phyloP scores from a whole-genome alignment of 1,140 invertebrate species.

The Hyles euphorbiae region DNA sequence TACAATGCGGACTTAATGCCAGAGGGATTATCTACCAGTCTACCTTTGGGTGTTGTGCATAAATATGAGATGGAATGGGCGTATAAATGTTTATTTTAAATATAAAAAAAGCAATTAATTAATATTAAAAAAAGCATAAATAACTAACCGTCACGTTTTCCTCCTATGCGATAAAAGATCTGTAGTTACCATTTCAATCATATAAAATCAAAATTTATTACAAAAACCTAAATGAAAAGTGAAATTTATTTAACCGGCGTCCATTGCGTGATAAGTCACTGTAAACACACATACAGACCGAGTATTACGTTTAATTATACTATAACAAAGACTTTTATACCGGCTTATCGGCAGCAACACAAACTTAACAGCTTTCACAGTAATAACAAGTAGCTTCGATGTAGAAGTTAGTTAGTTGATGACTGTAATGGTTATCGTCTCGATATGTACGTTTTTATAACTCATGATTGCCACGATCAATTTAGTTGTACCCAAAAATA shows the following conservation, averaged over 20 bases:
- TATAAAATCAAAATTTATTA: no score
- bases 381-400: conserved; percentile 13
- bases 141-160: no score
- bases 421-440: conserved; percentile 18
- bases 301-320: conserved; percentile 62
- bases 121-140: no score
- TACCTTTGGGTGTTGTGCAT: no score
- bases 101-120: no score
- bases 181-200: no score
- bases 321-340: conserved; percentile 42
- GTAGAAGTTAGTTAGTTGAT: conserved; percentile 23
- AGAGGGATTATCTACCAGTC: no score
- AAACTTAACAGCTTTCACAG: conserved; percentile 34
- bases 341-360: conserved; percentile 39
- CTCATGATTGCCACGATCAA: conserved; percentile 13
- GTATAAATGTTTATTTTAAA: no score
- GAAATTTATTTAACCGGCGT: conserved; percentile 3
- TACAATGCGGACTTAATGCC: no score
- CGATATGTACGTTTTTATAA: conserved; percentile 15
- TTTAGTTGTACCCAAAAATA: background rate
- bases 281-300: conserved; percentile 46
- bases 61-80: no score
- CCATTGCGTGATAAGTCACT: conserved; percentile 49
- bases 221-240: no score
- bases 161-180: no score